Evolutionary conservation across 1,140 invertebrate genomes (phyloP).

Genomic region (Penaeus vannamei): DNA sequence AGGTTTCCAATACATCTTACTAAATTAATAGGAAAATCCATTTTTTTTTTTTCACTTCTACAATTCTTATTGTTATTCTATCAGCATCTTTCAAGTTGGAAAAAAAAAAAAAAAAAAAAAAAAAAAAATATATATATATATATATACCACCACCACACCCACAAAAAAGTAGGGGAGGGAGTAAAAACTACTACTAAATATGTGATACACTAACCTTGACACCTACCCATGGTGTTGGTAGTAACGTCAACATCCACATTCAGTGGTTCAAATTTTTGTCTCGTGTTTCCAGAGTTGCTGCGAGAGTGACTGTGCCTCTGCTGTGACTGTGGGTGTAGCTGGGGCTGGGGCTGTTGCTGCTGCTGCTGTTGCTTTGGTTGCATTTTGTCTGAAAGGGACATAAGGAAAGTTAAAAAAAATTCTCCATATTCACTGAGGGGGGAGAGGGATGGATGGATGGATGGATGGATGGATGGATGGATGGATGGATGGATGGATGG

Average conservation of each 20-base stretch:
- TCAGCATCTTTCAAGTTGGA: too few species aligned
- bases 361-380: constrained; percentile 57
- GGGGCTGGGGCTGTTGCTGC: constrained; percentile 30
- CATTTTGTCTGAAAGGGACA: constrained; percentile 50
- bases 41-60: too few species aligned
- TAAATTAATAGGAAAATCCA: too few species aligned
- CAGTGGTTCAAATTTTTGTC: constrained; percentile 55
- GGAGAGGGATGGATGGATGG: too few species aligned
- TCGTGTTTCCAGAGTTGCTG: constrained; percentile 58
- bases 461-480: too few species aligned
- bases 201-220: background rate
- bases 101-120: too few species aligned
- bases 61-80: too few species aligned
- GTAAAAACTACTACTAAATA: background rate
- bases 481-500: too few species aligned
- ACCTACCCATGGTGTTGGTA: constrained; percentile 58
- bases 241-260: constrained; percentile 59
- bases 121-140: too few species aligned
- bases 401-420: background rate
- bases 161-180: constrained; percentile 24
- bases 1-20: too few species aligned
- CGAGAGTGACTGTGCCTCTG: constrained; percentile 55
- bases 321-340: constrained; percentile 10
- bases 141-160: background rate
- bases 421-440: background rate